Evolutionary conservation across 2,797 vertebrate genomes (phyloP).

Genomic region (Clarias fuscus): DNA sequence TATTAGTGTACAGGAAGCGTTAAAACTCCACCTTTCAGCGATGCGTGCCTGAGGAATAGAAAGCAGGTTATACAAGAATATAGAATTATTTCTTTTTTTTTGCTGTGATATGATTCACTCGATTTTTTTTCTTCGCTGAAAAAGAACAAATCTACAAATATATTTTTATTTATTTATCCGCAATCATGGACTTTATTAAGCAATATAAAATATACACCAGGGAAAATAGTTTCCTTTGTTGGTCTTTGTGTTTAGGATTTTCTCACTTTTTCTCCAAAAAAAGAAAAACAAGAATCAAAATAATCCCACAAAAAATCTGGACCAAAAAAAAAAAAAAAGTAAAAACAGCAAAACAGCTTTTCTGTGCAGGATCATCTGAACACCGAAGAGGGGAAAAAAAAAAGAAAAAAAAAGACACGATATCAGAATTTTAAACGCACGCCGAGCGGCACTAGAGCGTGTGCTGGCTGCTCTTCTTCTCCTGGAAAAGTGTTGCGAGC

Average conservation of each 20-base stretch:
- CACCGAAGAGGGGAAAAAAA: constrained; percentile 6
- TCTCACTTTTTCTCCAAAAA: constrained; percentile 49
- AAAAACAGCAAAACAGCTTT: neutral
- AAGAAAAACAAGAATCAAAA: constrained; percentile 69
- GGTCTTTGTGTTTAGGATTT: constrained; percentile 47
- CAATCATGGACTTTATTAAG: constrained; percentile 83
- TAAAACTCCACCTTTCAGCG: neutral
- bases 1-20: neutral
- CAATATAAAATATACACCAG: constrained; percentile 86
- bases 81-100: neutral
- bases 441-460: constrained; percentile 71
- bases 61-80: neutral
- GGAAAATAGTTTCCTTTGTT: constrained; percentile 77
- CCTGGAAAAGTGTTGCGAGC: constrained; percentile 79
- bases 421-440: constrained; percentile 36
- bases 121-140: neutral
- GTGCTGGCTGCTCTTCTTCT: constrained; percentile 77
- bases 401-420: neutral
- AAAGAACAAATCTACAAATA: constrained; percentile 48
- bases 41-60: neutral
- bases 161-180: constrained; percentile 65
- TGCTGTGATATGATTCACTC: neutral
- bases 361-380: constrained; percentile 27
- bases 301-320: constrained; percentile 79
- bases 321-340: constrained; percentile 50